Conservation (phyloP, 2,113 vertebrate genomes). For the Notechis scutatus region DNA sequence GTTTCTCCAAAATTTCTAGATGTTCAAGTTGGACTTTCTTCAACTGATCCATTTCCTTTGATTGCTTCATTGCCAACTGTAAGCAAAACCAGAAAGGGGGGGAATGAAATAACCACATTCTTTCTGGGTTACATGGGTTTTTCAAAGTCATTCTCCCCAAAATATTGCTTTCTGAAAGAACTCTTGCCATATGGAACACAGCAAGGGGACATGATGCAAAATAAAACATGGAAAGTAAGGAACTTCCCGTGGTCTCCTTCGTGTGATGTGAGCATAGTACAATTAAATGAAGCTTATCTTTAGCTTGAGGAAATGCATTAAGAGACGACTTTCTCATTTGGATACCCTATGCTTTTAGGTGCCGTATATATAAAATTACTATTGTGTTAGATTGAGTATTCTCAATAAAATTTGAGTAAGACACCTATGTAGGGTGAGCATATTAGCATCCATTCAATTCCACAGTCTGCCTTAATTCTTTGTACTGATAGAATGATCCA, state of each 20-base stretch:
- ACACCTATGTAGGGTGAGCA: too few relatives aligned
- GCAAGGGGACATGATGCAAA: background rate
- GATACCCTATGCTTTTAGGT: background rate
- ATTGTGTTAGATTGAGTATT: background rate
- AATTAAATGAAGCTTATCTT: background rate
- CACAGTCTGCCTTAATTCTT: background rate
- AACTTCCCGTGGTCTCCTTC: background rate
- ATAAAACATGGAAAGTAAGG: background rate
- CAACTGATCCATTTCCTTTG: slow-evolving; percentile 96
- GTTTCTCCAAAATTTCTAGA: slow-evolving; percentile 93
- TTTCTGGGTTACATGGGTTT: background rate
- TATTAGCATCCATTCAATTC: background rate
- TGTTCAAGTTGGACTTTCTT: slow-evolving; percentile 94
- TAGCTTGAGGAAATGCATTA: background rate
- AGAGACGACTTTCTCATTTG: background rate
- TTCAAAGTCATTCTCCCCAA: background rate
- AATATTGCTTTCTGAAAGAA: background rate
- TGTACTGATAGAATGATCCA: background rate
- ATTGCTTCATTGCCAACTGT: slow-evolving; percentile 95
- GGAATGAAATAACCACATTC: background rate
- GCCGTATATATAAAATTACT: background rate
- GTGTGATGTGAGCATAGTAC: background rate
- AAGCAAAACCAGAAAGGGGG: slow-evolving; percentile 30
- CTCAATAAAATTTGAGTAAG: background rate
- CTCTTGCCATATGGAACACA: background rate